Evolutionary conservation across 2,888 invertebrate genomes (phyloP).

Genomic region (Temnothorax unifasciatus): DNA sequence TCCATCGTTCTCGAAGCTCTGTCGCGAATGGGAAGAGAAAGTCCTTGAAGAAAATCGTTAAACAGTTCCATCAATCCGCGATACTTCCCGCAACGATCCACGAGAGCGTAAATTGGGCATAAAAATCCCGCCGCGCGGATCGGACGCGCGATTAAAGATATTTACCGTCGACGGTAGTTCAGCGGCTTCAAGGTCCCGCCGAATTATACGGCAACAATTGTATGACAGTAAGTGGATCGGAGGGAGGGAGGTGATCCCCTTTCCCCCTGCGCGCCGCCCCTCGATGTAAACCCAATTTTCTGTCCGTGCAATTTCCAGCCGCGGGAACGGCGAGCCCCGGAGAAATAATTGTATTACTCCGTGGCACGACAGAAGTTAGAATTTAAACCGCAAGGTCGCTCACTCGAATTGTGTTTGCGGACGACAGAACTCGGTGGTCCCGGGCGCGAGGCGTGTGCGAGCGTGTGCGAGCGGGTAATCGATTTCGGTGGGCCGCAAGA

Average conservation of each 20-base stretch:
- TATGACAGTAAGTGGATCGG: constrained; percentile 14
- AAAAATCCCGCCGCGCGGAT: not conserved
- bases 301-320: constrained; percentile 70
- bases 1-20: not conserved
- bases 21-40: too few species aligned
- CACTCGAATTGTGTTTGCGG: constrained; percentile 71
- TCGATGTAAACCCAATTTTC: constrained; percentile 66
- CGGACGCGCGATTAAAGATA: not conserved
- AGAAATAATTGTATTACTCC: constrained; percentile 71
- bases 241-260: not conserved
- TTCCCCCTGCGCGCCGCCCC: not conserved
- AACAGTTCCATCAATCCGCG: not conserved
- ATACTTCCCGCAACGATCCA: not conserved
- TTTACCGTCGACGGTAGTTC: not conserved
- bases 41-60: not conserved
- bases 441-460: constrained; percentile 24
- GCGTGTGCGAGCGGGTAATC: constrained; percentile 57
- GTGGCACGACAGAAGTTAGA: constrained; percentile 72
- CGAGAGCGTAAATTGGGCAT: not conserved
- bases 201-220: constrained; percentile 67
- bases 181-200: constrained; percentile 23
- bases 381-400: constrained; percentile 75
- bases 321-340: constrained; percentile 47
- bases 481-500: constrained; percentile 62
- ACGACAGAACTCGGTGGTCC: constrained; percentile 58